Conservation (phyloP, 1,140 invertebrate species). For the Orchestia grillus region DNA sequence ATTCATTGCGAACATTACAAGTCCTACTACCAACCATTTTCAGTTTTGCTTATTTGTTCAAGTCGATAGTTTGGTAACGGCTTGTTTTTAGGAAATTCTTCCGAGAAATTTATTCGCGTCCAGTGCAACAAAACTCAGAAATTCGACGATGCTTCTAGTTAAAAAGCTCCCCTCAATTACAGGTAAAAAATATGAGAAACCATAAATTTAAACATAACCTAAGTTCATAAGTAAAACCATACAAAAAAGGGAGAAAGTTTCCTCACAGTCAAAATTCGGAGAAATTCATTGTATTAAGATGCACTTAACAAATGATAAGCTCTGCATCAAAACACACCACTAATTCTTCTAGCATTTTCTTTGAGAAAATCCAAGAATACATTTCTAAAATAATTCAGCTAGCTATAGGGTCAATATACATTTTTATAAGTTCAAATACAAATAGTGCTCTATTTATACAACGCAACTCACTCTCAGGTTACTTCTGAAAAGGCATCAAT, state of each 20-base stretch:
- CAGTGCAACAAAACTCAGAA: not conserved
- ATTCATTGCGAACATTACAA: too few species aligned
- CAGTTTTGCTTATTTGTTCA: too few species aligned
- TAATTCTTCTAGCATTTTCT: not conserved
- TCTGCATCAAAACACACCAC: not conserved
- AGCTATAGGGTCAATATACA: constrained; percentile 38
- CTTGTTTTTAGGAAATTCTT: too few species aligned
- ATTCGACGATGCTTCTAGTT: not conserved
- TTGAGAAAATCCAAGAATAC: constrained; percentile 9
- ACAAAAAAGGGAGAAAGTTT: not conserved
- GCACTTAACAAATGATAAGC: not conserved
- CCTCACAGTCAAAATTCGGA: not conserved
- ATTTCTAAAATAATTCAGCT: not conserved
- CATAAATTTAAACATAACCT: not conserved
- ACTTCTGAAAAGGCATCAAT: constrained; percentile 47
- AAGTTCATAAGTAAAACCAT: not conserved
- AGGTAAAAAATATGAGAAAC: not conserved
- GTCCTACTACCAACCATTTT: too few species aligned
- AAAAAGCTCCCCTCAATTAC: not conserved
- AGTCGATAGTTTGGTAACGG: too few species aligned
- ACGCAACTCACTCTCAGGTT: not conserved
- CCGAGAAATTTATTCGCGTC: too few species aligned
- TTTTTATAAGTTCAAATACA: constrained; percentile 28
- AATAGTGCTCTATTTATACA: constrained; percentile 37
- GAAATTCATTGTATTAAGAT: not conserved